These are phyloP conservation scores for Hydrolagus colliei DNA, from an alignment of 2,797 vertebrate species.

Conservation along the genomic window DNA sequence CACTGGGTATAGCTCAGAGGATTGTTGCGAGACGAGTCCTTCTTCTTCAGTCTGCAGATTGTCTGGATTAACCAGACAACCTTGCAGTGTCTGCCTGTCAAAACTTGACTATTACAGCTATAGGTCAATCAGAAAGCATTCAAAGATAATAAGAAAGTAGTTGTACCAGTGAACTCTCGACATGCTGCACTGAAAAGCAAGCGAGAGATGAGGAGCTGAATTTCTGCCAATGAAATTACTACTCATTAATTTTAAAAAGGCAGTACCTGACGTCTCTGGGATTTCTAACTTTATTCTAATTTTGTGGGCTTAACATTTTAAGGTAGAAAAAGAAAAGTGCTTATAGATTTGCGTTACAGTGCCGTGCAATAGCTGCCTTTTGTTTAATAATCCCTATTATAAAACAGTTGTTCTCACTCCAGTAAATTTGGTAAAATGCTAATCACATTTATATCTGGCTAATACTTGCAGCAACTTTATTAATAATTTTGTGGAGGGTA, in stretches of 20 bases:
- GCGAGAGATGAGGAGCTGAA: conserved; percentile 22
- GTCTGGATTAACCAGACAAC: conserved; percentile 44
- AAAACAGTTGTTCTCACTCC: background rate
- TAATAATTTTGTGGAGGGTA: background rate
- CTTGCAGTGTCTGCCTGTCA: conserved; percentile 48
- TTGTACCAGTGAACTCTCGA: conserved; percentile 51
- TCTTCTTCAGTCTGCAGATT: conserved; percentile 39
- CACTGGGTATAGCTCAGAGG: conserved; percentile 42
- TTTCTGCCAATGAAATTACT: conserved; percentile 28
- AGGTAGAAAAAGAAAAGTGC: background rate
- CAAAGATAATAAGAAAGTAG: conserved; percentile 50
- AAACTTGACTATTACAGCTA: conserved; percentile 42
- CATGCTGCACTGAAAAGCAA: conserved; percentile 40
- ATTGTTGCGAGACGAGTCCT: conserved; percentile 46
- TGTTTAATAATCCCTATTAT: conserved; percentile 5
- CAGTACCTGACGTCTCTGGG: conserved; percentile 17
- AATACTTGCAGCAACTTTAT: conserved; percentile 7
- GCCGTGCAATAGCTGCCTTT: background rate
- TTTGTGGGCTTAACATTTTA: conserved; percentile 20
- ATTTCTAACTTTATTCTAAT: conserved; percentile 28
- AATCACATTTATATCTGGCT: background rate
- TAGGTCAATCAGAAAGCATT: conserved; percentile 52
- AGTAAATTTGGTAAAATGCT: conserved; percentile 4
- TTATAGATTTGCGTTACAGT: background rate
- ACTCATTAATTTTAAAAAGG: conserved; percentile 28